These are phyloP conservation scores for Melieria picta DNA, from an alignment of 2,888 invertebrate genomes.

Conservation along the genomic window DNA sequence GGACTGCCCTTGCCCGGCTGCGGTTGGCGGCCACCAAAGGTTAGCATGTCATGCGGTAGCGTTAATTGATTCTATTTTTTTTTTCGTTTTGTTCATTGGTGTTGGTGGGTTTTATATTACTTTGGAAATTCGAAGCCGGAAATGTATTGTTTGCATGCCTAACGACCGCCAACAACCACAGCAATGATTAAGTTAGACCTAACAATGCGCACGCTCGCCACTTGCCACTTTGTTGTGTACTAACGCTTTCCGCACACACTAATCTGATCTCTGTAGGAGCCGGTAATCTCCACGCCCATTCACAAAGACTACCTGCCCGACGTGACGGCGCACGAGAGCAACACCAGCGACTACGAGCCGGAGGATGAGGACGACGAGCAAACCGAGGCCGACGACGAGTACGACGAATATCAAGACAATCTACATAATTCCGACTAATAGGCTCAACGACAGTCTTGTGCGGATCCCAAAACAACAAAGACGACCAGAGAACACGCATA, in stretches of 20 bases:
- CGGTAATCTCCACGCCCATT: slow-evolving; percentile 68
- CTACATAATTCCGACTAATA: slow-evolving; percentile 63
- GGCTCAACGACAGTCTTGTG: no score
- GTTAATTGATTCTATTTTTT: slow-evolving; percentile 7
- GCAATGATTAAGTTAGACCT: slow-evolving; percentile 14
- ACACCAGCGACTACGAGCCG: slow-evolving; percentile 69
- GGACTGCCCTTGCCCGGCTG: slow-evolving; percentile 96
- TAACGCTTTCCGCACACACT: slow-evolving; percentile 30
- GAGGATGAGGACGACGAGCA: slow-evolving; percentile 69
- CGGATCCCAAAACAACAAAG: no score
- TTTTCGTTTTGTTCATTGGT: slow-evolving; percentile 11
- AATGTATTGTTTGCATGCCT: slow-evolving; percentile 23
- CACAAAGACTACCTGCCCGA: slow-evolving; percentile 71
- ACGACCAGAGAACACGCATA: no score
- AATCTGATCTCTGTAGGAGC: slow-evolving; percentile 57
- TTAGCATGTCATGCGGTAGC: slow-evolving; percentile 64
- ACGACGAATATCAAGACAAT: slow-evolving; percentile 70
- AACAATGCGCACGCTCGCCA: not conserved
- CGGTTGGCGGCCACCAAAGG: slow-evolving; percentile 91
- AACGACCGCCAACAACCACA: slow-evolving; percentile 6
- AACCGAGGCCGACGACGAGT: slow-evolving; percentile 72
- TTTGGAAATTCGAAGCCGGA: not conserved
- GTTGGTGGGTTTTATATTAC: slow-evolving; percentile 5
- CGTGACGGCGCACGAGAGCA: slow-evolving; percentile 70
- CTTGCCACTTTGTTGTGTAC: not conserved